phyloP scores from a whole-genome alignment of 2,888 invertebrate genomes.

The Empis livida region DNA sequence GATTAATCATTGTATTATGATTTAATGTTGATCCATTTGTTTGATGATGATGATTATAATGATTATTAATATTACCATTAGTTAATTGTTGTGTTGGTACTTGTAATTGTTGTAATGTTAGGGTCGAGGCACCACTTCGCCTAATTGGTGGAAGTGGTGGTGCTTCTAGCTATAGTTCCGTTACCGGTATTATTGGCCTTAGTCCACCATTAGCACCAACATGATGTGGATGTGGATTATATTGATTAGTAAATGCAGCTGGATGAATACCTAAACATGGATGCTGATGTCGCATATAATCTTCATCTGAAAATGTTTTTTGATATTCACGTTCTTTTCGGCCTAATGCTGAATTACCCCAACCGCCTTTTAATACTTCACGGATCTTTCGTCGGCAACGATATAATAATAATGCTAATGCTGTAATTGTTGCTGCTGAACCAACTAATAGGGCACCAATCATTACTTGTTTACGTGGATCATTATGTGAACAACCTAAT shows the following conservation, averaged over 20 bases:
- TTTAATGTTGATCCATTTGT: not conserved
- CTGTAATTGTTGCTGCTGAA: conserved; percentile 57
- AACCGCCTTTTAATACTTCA: conserved; percentile 60
- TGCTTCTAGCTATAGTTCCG: conserved; percentile 88
- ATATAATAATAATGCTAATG: conserved; percentile 60
- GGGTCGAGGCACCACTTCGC: conserved; percentile 28
- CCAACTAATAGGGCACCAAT: conserved; percentile 63
- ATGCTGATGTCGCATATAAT: conserved; percentile 45
- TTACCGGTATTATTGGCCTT: conserved; percentile 59
- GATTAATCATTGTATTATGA: not conserved
- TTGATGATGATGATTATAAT: conserved; percentile 16
- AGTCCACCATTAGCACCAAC: conserved; percentile 32
- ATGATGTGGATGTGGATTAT: conserved; percentile 37
- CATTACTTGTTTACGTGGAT: conserved; percentile 66
- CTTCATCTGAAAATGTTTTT: conserved; percentile 80
- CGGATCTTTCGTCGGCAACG: conserved; percentile 66
- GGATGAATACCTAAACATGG: conserved; percentile 30
- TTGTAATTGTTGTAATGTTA: conserved; percentile 31
- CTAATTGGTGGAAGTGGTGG: conserved; percentile 72
- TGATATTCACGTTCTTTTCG: conserved; percentile 80
- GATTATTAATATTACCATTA: not conserved
- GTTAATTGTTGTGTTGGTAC: conserved; percentile 20
- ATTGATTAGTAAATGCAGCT: conserved; percentile 26
- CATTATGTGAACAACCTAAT: conserved; percentile 67
- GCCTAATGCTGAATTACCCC: conserved; percentile 35